Evolutionary conservation across 2,113 vertebrate genomes (phyloP), one percentile per base, ranked within the genome.

Genomic region (Myxocyprinus asiaticus): DNA sequence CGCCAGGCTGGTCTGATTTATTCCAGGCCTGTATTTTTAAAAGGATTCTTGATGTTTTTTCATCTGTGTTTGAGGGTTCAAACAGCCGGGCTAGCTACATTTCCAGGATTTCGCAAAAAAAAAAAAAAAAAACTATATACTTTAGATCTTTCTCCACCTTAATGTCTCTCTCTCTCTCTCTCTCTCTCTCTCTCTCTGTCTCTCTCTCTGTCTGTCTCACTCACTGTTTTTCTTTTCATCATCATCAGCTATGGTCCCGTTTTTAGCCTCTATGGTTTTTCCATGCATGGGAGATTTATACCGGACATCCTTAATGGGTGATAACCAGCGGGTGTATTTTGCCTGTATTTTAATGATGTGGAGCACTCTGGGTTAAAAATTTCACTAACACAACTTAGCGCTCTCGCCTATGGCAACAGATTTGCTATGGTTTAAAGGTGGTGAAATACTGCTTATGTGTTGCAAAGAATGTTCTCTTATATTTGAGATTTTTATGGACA

Each of bases 41-140:
- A 78, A 69, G 78, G 55, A 82, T 82, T 47, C 70, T 71, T 43
- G 58, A 72, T 79, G 77, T 84, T 78, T 86, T 84, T 59, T 84
- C 76, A 84, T 81, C 75, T 64, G 75, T 47, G 63, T 62, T 82
- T 83, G 79, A 73, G 80, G 81, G 70, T 78, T 79, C 63, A 81
- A 81, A 80, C 48, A 53, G 56, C 75, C 66, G 44, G 67, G 67
- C 50, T 56, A 63, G 69, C 58, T 67, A 59, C 64, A 74, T 81
- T 87, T 86, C 84, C 86, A 84, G 79, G 69, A 84, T 84, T 84
- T 81, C 51, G 47, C 76, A 59, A 62, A 81, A 72, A 73, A 71
- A 68, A 15, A 58, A 77, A n/a, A n/a, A n/a, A n/a, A 70, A 77
- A 77, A 84, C 70, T 77, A 78, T 69, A 76, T 79, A 78, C 58